A percentile compares a stretch with the other conserved stretches of the same genome.
Conservation (phyloP, 2,113 vertebrate species). For the Pollachius pollachius region DNA sequence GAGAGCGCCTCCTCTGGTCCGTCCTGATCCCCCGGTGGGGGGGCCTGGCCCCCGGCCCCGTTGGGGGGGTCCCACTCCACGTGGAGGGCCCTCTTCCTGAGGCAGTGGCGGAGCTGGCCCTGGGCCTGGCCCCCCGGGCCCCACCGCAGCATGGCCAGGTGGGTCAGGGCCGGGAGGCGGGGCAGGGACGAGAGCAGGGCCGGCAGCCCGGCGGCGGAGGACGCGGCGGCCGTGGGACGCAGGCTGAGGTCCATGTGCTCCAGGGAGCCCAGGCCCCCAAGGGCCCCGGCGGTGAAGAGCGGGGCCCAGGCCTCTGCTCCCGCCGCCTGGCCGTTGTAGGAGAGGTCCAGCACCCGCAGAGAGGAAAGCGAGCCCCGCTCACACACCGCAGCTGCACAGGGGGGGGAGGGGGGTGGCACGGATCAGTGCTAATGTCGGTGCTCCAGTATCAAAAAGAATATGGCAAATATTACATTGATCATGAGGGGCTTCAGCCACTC, state of each 20-base stretch:
- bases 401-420: not conserved
- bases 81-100: constrained; percentile 64
- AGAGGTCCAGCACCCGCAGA: constrained; percentile 78
- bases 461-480: too few species aligned
- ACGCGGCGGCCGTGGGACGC: constrained; percentile 54
- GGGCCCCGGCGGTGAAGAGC: constrained; percentile 69
- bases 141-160: constrained; percentile 80
- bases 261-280: constrained; percentile 74
- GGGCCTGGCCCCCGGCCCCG: not conserved
- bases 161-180: constrained; percentile 67
- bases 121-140: constrained; percentile 50
- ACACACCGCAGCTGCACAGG: constrained; percentile 59
- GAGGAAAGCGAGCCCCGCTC: constrained; percentile 64
- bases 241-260: constrained; percentile 82
- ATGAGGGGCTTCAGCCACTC: too few species aligned
- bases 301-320: constrained; percentile 72
- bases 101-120: constrained; percentile 62
- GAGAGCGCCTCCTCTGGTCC: constrained; percentile 12
- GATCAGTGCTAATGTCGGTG: too few species aligned
- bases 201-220: constrained; percentile 74
- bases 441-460: too few species aligned
- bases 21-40: constrained; percentile 26
- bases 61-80: constrained; percentile 68
- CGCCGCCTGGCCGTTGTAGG: constrained; percentile 76
- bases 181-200: constrained; percentile 69